A percentile compares a stretch with the other conserved stretches of the same genome.
These are phyloP conservation scores for Acleris laterana DNA, from an alignment of 2,888 invertebrate species.

Conservation along the genomic window DNA sequence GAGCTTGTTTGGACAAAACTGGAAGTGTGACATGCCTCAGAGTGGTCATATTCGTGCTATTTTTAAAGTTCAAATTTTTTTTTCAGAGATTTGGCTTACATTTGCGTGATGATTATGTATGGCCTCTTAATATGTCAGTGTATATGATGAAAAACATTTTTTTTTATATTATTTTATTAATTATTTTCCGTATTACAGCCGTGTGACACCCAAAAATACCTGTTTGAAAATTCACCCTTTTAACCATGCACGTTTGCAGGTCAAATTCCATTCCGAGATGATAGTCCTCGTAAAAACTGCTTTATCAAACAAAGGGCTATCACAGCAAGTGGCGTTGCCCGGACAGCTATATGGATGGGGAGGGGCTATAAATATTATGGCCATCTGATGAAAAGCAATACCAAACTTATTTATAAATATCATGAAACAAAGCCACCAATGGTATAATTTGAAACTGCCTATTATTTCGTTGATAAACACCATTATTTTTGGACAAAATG, in stretches of 20 bases:
- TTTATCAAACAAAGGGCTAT: slow-evolving; percentile 84
- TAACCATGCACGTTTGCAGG: slow-evolving; percentile 86
- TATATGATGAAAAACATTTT: too few relatives aligned
- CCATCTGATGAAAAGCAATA: slow-evolving; percentile 80
- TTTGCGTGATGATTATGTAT: too few relatives aligned
- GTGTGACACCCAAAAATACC: too few relatives aligned
- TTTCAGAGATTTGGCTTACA: too few relatives aligned
- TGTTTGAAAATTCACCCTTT: too few relatives aligned
- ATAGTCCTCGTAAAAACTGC: slow-evolving; percentile 87
- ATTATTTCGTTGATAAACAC: slow-evolving; percentile 65
- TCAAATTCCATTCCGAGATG: slow-evolving; percentile 89
- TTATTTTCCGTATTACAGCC: too few relatives aligned
- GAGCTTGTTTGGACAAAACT: too few relatives aligned
- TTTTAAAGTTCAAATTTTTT: too few relatives aligned
- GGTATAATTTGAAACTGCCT: slow-evolving; percentile 70
- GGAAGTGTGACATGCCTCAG: too few relatives aligned
- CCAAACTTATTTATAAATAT: slow-evolving; percentile 75
- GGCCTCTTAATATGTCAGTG: too few relatives aligned
- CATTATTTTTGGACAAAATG: background rate
- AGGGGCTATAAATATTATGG: slow-evolving; percentile 79
- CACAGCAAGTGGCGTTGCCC: slow-evolving; percentile 70
- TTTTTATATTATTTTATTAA: too few relatives aligned
- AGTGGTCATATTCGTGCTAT: too few relatives aligned
- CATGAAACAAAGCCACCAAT: slow-evolving; percentile 67
- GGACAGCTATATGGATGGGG: slow-evolving; percentile 63